Base-by-base conservation (phyloP, 1,140 invertebrate species). In the Mercenaria mercenaria region DNA sequence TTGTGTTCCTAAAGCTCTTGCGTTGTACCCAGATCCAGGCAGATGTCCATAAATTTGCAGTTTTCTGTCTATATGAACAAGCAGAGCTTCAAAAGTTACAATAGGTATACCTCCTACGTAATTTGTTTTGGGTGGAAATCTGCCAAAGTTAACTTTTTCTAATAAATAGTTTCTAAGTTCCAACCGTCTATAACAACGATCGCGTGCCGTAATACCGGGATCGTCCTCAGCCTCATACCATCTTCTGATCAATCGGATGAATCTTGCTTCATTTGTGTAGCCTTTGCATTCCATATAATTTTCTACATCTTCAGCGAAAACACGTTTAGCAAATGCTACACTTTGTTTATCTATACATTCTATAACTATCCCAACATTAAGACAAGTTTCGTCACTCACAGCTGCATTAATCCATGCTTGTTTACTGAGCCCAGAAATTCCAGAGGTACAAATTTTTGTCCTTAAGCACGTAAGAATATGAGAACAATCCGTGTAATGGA, bases 181-280 rank as follows among this genome's bases (percentile, higher is more conserved):
- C n/a, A 11, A 15, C 39, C 67, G 15, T 47, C 72, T 13, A 15
- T 76, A 18, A 74, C 72, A 26, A 10, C 83, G 20, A 34, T 86
- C 43, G 13, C 4, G 15, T 18, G 83, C 83, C 15, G 67, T 37
- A 11, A 86, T 86, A 32, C 83, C 83, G 23, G 67, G 26, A 18
- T 26, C 37, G 26, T 88, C 85, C 43, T 88, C 74, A 26, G 85
- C 29, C 32, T 61, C 41, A 56, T 56, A 80, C 87, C 87, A 88
- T 8, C 64, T 47, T 52, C 59, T 20, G 13, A 88, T 81, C 11
- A 69, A 34, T 47, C n/a, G 64, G 47, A 52, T 50, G 2, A 88
- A 43, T 15, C 43, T 15, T n/a, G 87, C 77, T 18, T 20, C 37
- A 32, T 52, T 4, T 1, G n/a, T 11, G 64, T 88, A 76, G 52